phyloP scores from a whole-genome alignment of 2,797 vertebrate species.

The Uromys caudimaculatus region DNA sequence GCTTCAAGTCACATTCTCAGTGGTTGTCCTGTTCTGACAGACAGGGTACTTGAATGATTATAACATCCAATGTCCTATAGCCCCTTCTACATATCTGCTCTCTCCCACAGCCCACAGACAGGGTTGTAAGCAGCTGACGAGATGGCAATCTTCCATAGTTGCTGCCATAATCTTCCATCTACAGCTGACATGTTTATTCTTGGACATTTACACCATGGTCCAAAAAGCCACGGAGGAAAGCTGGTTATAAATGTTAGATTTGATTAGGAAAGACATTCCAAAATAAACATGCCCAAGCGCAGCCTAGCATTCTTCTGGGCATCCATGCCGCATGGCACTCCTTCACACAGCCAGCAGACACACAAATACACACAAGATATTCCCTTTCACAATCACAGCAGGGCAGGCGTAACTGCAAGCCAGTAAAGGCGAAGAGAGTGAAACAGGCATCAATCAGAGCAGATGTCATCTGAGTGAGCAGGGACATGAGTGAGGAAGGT shows the following conservation, averaged over 20 bases:
- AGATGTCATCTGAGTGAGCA: not conserved
- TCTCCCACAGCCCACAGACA: slow-evolving; percentile 54
- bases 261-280: slow-evolving; percentile 81
- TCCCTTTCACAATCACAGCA: not conserved
- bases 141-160: slow-evolving; percentile 68
- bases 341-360: not conserved
- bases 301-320: slow-evolving; percentile 12
- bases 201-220: slow-evolving; percentile 71
- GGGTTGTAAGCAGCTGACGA: slow-evolving; percentile 70
- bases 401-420: not conserved
- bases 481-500: not conserved
- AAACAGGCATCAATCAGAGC: not conserved
- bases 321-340: not conserved
- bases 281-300: slow-evolving; percentile 80
- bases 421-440: not conserved
- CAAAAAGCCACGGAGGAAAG: slow-evolving; percentile 69
- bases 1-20: slow-evolving; percentile 61
- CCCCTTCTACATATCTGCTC: slow-evolving; percentile 57
- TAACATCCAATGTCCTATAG: slow-evolving; percentile 8
- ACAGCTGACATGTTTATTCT: slow-evolving; percentile 82
- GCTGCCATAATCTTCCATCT: slow-evolving; percentile 75
- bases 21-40: slow-evolving; percentile 43
- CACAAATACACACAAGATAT: not conserved
- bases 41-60: slow-evolving; percentile 61
- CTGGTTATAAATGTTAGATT: slow-evolving; percentile 80